Base-by-base conservation (phyloP, 2,888 invertebrate species). In the Dicranocentrus wangi region DNA sequence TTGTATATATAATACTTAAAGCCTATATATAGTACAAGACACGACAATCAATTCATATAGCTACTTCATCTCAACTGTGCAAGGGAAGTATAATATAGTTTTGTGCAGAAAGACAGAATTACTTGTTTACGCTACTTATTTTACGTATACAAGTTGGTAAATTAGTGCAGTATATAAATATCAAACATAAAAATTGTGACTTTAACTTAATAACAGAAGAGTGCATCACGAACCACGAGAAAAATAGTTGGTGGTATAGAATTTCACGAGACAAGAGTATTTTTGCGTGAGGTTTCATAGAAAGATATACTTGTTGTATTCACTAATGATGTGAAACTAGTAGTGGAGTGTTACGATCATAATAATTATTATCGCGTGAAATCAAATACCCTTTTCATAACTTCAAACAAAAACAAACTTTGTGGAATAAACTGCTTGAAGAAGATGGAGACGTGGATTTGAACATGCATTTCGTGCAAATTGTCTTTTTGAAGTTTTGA, bases 201-300 rank as follows among this genome's bases (percentile, higher is more conserved):
- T 32, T 32, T 3, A 32, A 32, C 32, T 3, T 3, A 32, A 3
- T 32, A 32, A 81, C 55, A 47, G 43, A 61, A 42, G 28, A 75
- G 76, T 72, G 80, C 78, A 80, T 82, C 78, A 77, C 82, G 82
- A 81, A 82, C 75, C 73, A 84, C 78, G 79, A 73, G 78, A 75
- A 75, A 70, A 60, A 28, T 17, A 70, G 3, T 55, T 60, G 8
- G 13, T 60, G 13, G 15, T 2, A 2, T 5, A 28, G 1, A 28
- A 2, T 19, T 60, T 60, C 60, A 60, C 60, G 60, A 60, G 17
- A 60, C 60, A 60, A 32, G 5, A 60, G 32, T 60, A 60, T 15
- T 60, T 19, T 23, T 2, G 21, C 7, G 21, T 32, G 60, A 60
- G 32, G n/a, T n/a, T n/a, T n/a, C n/a, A n/a, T n/a, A n/a, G n/a